These are phyloP conservation scores for Nannobrachium achirus DNA, from an alignment of 2,113 vertebrate species.

Conservation along the genomic window DNA sequence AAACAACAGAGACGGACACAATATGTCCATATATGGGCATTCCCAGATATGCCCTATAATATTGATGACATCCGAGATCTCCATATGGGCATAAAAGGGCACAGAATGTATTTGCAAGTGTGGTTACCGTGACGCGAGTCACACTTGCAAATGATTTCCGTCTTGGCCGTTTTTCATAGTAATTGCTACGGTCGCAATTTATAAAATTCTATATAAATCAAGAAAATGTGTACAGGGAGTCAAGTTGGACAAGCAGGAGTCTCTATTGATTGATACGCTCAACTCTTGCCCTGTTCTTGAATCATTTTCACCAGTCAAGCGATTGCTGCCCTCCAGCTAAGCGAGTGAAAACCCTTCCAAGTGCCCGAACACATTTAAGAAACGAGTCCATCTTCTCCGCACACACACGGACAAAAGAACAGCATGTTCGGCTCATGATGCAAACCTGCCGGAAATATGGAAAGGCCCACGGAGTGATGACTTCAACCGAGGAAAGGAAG, in stretches of 20 bases:
- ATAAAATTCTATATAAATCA: no score
- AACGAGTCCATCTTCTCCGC: conserved; percentile 27
- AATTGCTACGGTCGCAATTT: no score
- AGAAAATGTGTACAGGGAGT: no score
- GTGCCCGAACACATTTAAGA: conserved; percentile 39
- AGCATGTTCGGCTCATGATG: conserved; percentile 57
- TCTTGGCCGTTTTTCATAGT: no score
- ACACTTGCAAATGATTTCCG: no score
- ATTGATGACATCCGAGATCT: no score
- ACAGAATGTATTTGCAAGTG: no score
- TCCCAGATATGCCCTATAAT: no score
- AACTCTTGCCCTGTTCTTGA: conserved; percentile 13
- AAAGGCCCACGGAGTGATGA: conserved; percentile 43
- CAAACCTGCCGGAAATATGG: conserved; percentile 60
- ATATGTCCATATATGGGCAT: no score
- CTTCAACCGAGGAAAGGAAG: conserved; percentile 34
- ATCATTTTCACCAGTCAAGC: conserved; percentile 21
- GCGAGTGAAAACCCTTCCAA: conserved; percentile 22
- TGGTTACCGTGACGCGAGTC: no score
- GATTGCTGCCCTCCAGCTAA: conserved; percentile 5
- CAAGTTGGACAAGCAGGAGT: neutral
- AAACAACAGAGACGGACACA: no score
- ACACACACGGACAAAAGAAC: conserved; percentile 37
- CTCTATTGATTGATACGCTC: neutral
- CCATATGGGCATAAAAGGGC: no score